A percentile compares a stretch with the other conserved stretches of the same genome.
Conservation (phyloP, 2,888 invertebrate species). For the Linnaemya tessellans region DNA sequence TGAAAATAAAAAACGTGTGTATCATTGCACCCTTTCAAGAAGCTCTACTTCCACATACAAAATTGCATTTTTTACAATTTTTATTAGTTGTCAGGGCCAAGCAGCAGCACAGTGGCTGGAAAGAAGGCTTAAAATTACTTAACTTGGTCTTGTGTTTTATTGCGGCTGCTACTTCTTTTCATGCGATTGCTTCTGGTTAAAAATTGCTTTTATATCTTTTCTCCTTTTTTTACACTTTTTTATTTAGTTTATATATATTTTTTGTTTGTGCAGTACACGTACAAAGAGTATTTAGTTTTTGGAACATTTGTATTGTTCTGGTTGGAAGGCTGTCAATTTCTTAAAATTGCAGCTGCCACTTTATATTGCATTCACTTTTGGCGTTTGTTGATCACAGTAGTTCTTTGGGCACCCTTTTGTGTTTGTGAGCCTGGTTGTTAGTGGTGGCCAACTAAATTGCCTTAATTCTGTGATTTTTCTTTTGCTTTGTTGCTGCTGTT, state of each 20-base stretch:
- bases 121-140: constrained; percentile 54
- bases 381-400: constrained; percentile 66
- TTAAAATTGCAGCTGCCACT: constrained; percentile 80
- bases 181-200: constrained; percentile 64
- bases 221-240: constrained; percentile 2
- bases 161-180: constrained; percentile 59
- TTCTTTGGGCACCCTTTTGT: constrained; percentile 44
- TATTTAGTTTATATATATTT: too few species aligned
- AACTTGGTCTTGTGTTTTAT: constrained; percentile 47
- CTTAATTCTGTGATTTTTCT: constrained; percentile 66
- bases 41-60: constrained; percentile 15
- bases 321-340: constrained; percentile 69
- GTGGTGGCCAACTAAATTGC: constrained; percentile 60
- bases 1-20: constrained; percentile 8
- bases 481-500: constrained; percentile 43
- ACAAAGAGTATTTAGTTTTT: constrained; percentile 40
- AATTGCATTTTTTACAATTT: constrained; percentile 52
- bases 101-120: constrained; percentile 52
- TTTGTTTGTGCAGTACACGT: constrained; percentile 45
- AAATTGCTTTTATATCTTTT: constrained; percentile 54
- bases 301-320: constrained; percentile 63
- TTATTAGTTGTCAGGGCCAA: constrained; percentile 35
- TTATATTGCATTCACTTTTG: constrained; percentile 73
- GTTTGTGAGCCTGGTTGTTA: constrained; percentile 6
- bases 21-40: constrained; percentile 15